Base-by-base conservation (phyloP, 2,113 vertebrate genomes). In the Calonectris borealis region DNA sequence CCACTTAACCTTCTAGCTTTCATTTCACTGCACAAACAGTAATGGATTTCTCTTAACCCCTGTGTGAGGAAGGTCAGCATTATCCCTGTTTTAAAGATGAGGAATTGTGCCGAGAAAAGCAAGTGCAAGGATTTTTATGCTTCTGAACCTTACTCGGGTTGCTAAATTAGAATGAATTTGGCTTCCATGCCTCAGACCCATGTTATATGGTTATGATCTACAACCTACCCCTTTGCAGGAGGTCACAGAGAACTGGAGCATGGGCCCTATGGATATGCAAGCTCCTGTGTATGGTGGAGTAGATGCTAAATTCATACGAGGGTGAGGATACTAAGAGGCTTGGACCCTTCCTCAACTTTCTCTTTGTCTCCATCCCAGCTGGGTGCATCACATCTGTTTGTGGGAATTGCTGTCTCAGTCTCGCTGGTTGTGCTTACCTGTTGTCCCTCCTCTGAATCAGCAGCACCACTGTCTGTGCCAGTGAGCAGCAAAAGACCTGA, bases 1-100 rank as follows among this genome's bases (percentile, higher is more conserved):
- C 57, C 84, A 83, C 73, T 97, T 96, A 95, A 94, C 93, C 81
- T 96, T 87, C 81, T 25, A 94, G 48, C 44, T 95, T 84, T 93
- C 87, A 91, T 96, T 89, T 96, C 83, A 85, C 46, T 77, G 90
- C 81, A 83, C 86, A 94, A 94, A 76, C 36, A 32, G 89, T 97
- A 94, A 95, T 94, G 86, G 94, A 86, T 95, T 95, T 95, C 78
- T 93, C 58, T 80, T 93, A 94, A 87, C 77, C 65, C 51, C 32
- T 49, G 2, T 54, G 58, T 85, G 81, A 91, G 77, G 73, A 87
- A 94, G 77, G 83, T 95, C 94, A 93, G 29, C 3, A 2, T 65
- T 77, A 87, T 86, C 40, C 88, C 49, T 19, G 16, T 72, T 89
- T 93, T 83, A 89, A 89, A 94, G 62, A 91, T n/a, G 58, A 95